phyloP scores from a whole-genome alignment of 2,113 vertebrate genomes.

The Vulpes vulpes region DNA sequence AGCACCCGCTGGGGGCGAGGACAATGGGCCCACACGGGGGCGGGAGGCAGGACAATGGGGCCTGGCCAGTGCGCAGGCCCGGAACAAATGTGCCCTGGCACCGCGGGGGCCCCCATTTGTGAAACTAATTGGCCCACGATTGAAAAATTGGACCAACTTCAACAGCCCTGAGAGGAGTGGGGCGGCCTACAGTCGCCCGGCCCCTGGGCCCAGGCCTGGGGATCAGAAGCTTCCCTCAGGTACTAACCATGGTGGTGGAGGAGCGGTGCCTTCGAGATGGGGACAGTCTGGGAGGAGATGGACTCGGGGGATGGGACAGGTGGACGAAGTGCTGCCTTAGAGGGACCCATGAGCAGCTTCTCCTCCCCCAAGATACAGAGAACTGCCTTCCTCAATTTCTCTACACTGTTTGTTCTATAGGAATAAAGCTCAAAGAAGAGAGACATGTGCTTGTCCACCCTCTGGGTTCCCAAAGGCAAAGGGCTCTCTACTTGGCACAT shows the following conservation, averaged over 20 bases:
- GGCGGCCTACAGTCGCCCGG: neutral
- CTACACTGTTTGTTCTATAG: neutral
- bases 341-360: neutral
- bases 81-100: slow-evolving; percentile 91
- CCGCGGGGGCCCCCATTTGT: slow-evolving; percentile 89
- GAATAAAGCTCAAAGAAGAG: neutral
- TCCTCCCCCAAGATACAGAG: neutral
- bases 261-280: neutral
- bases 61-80: slow-evolving; percentile 85
- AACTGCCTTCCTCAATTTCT: neutral
- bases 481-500: neutral
- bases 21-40: slow-evolving; percentile 88
- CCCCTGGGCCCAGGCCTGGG: neutral
- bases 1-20: slow-evolving; percentile 86
- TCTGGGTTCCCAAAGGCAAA: neutral
- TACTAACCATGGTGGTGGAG: neutral
- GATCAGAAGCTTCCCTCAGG: neutral
- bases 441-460: neutral
- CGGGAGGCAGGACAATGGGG: slow-evolving; percentile 88
- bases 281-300: neutral
- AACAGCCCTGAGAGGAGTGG: slow-evolving; percentile 55
- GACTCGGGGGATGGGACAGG: too few species aligned
- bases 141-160: slow-evolving; percentile 79
- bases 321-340: neutral
- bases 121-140: slow-evolving; percentile 91